These are phyloP conservation scores for Brachypalpus laphriformis DNA, from an alignment of 2,888 invertebrate species.

Conservation along the genomic window DNA sequence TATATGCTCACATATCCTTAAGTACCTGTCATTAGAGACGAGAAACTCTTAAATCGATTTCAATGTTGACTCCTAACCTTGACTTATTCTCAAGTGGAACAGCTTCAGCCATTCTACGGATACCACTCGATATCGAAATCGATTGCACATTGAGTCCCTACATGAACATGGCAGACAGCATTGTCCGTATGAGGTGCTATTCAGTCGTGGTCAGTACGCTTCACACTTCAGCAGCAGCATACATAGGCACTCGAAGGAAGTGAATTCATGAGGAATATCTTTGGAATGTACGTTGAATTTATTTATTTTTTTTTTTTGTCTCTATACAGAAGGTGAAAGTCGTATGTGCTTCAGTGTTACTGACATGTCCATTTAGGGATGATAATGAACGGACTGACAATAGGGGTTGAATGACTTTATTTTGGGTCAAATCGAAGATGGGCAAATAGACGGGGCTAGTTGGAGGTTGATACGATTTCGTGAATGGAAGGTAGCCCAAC, in stretches of 20 bases:
- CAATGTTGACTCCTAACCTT: slow-evolving; percentile 44
- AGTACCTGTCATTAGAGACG: slow-evolving; percentile 48
- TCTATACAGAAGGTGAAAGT: slow-evolving; percentile 37
- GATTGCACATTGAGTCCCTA: slow-evolving; percentile 10
- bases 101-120: no score
- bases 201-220: slow-evolving; percentile 6
- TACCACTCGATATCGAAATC: neutral
- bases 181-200: no score
- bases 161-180: neutral
- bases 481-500: no score
- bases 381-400: slow-evolving; percentile 11
- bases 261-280: slow-evolving; percentile 17
- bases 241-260: slow-evolving; percentile 4
- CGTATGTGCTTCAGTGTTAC: slow-evolving; percentile 24
- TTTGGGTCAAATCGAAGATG: slow-evolving; percentile 22
- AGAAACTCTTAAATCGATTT: slow-evolving; percentile 36
- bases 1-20: slow-evolving; percentile 5
- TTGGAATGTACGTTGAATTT: slow-evolving; percentile 4
- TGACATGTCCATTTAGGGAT: slow-evolving; percentile 33
- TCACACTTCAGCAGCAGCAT: neutral
- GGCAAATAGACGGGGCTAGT: neutral
- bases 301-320: no score
- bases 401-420: slow-evolving; percentile 43
- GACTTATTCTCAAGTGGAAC: neutral
- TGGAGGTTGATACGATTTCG: neutral